Evolutionary conservation across 2,797 vertebrate genomes (phyloP), one percentile per base, ranked within the genome.

Genomic region (Pangasius larnaudii): DNA sequence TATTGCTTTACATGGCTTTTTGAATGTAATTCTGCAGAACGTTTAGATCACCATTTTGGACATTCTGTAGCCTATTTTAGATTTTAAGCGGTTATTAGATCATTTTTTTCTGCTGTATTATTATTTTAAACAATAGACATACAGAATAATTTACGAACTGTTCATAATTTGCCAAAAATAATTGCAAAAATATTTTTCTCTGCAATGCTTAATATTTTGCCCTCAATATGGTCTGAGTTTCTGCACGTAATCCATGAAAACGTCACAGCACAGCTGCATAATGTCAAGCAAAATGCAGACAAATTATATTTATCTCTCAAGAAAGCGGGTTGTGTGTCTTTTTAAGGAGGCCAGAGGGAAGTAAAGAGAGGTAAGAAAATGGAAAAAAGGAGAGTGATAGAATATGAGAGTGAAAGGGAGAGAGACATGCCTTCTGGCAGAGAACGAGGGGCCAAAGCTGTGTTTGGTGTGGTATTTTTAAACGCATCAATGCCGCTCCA

Each of bases 401-500:
- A 69, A 36, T 86, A 39, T 27, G 33, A 78, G n/a, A 71, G 61
- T 71, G 61, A 80, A 63, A 53, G 56, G 18, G 71, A 53, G 39
- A 88, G 94, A 96, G 95, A 95, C 92, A 93, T 95, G 95, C 94
- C 96, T 96, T 93, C 94, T 95, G 95, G 96, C 95, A 92, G 93
- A 91, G 84, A 85, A 97, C 97, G 96, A 96, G 96, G 96, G 97
- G 95, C 95, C 97, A 97, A 98, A 99, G 99, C 98, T 99, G 99
- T 99, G 97, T 99, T 98, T 98, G 97, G 97, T 96, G 97, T 95
- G 98, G 96, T 99, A 99, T 99, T 99, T 99, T 99, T 99, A 99
- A 99, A 98, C 96, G 96, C 98, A 98, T 99, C 98, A 98, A 97
- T 97, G 97, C 97, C 97, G 97, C 98, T 98, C 97, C 98, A 97